Conservation (phyloP, 2,797 vertebrate species). For the Lagothrix lagotricha region DNA sequence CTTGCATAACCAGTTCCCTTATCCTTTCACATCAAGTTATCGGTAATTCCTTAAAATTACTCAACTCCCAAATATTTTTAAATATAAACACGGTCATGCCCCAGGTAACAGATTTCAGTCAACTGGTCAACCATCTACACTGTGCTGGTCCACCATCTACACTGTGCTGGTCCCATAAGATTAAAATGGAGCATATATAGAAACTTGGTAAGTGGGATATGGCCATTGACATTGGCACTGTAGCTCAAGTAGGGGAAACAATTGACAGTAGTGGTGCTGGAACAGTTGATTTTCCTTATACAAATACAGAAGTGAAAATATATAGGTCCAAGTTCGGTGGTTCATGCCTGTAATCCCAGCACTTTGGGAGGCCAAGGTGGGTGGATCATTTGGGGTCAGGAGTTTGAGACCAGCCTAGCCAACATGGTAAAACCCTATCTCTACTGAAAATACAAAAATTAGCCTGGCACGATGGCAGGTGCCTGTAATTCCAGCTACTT, state of each 20-base stretch:
- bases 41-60: neutral
- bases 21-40: neutral
- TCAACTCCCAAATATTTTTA: neutral
- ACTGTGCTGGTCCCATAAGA: neutral
- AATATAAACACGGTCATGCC: neutral
- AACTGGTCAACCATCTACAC: neutral
- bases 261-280: neutral
- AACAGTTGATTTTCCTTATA: neutral
- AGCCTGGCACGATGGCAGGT: no score
- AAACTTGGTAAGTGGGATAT: neutral
- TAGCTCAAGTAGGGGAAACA: neutral
- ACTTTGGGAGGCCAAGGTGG: no score
- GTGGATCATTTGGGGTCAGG: no score
- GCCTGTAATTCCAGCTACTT: no score
- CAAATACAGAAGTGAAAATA: neutral
- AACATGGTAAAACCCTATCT: no score
- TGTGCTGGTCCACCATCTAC: neutral
- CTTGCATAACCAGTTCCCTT: neutral
- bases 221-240: neutral
- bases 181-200: neutral
- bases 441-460: no score
- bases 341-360: no score
- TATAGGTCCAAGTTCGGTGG: no score
- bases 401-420: no score
- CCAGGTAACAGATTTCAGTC: neutral